Evolutionary conservation across 53 echinoderm and acorn worm species (phyloP).

Genomic region (Paracentrotus lividus): DNA sequence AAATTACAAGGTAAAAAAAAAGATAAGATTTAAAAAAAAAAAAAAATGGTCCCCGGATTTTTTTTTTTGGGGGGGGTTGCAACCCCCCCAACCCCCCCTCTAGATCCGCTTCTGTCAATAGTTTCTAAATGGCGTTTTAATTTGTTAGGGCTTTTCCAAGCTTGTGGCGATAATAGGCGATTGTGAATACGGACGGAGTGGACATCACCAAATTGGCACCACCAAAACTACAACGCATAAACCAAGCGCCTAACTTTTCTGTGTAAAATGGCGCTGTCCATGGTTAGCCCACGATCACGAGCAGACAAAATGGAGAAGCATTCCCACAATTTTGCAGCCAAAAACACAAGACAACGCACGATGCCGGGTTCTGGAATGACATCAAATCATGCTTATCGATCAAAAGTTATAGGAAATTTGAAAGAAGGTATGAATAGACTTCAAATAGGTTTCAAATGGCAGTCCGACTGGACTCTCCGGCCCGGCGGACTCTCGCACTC

Average conservation of each 20-base stretch:
- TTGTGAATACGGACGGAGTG: too few relatives aligned
- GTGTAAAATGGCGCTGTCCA: conserved; percentile 9
- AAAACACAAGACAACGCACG: neutral
- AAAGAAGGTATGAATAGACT: conserved; percentile 18
- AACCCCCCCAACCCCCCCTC: too few relatives aligned
- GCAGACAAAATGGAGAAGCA: neutral
- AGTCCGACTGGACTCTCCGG: neutral
- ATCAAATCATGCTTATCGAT: neutral
- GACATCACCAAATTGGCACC: neutral
- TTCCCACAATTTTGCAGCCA: neutral
- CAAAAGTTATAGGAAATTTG: conserved; percentile 14
- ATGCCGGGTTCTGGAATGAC: neutral
- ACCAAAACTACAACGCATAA: neutral
- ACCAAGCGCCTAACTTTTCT: neutral
- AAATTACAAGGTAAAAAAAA: too few relatives aligned
- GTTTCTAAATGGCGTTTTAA: too few relatives aligned
- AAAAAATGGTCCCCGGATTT: too few relatives aligned
- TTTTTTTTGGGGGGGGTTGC: too few relatives aligned
- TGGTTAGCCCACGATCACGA: neutral
- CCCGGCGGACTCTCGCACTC: too few relatives aligned
- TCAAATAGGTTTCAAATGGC: too few relatives aligned
- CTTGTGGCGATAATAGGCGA: too few relatives aligned
- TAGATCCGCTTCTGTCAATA: too few relatives aligned
- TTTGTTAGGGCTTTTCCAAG: too few relatives aligned
- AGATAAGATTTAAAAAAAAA: too few relatives aligned